Conservation (phyloP, 2,888 invertebrate species). For the Bedellia somnulentella region DNA sequence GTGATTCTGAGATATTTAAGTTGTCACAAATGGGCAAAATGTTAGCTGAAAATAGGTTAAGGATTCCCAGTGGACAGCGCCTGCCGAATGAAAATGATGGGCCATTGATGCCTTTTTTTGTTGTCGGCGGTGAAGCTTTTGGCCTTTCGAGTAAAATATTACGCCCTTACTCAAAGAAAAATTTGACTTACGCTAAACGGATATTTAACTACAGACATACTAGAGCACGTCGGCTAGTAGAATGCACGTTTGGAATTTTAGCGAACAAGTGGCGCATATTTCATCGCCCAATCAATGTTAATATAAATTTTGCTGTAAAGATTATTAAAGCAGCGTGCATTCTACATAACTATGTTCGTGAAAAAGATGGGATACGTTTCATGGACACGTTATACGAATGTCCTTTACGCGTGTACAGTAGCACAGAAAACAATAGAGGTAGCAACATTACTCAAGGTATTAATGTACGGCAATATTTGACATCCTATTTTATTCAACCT, state of each 20-base stretch:
- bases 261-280: too few species aligned
- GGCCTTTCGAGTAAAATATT: too few species aligned
- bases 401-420: too few species aligned
- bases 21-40: slow-evolving; percentile 12
- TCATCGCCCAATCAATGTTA: slow-evolving; percentile 5
- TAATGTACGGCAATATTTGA: too few species aligned
- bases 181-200: slow-evolving; percentile 8
- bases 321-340: slow-evolving; percentile 6
- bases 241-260: slow-evolving; percentile 10
- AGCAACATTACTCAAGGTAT: too few species aligned
- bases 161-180: slow-evolving; percentile 9
- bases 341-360: slow-evolving; percentile 6
- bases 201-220: slow-evolving; percentile 12
- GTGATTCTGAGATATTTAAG: slow-evolving; percentile 12
- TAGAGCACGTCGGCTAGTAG: slow-evolving; percentile 8
- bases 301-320: slow-evolving; percentile 4
- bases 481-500: too few species aligned
- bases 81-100: slow-evolving; percentile 11
- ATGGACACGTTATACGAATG: slow-evolving; percentile 6
- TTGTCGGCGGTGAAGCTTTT: slow-evolving; percentile 17
- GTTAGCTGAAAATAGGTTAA: slow-evolving; percentile 11
- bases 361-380: slow-evolving; percentile 4
- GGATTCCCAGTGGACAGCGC: slow-evolving; percentile 11
- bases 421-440: too few species aligned
- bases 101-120: slow-evolving; percentile 10